Evolutionary conservation across 2,113 vertebrate genomes (phyloP).

Genomic region (Calonectris borealis): DNA sequence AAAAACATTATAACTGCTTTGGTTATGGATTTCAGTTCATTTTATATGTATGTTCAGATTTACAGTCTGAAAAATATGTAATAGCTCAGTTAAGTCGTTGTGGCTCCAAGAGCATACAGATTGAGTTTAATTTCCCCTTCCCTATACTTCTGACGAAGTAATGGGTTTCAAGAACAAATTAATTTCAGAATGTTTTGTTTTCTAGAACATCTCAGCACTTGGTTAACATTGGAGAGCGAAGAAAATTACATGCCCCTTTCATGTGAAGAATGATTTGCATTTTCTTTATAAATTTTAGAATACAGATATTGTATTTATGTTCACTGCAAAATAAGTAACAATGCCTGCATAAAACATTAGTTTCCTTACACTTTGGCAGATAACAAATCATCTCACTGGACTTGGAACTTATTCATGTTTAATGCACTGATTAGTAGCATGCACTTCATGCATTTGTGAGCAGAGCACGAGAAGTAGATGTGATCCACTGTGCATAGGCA

Average conservation of each 20-base stretch:
- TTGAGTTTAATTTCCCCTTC: background rate
- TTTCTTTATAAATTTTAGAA: background rate
- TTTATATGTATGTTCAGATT: background rate
- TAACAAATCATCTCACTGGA: background rate
- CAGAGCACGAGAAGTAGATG: background rate
- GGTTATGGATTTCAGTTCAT: background rate
- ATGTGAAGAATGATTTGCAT: background rate
- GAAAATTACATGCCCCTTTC: background rate
- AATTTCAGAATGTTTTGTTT: background rate
- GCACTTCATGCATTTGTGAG: constrained; percentile 60
- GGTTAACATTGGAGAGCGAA: background rate
- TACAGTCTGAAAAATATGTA: background rate
- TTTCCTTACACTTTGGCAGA: background rate
- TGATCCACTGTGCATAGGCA: background rate
- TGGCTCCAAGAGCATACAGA: background rate
- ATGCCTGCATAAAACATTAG: background rate
- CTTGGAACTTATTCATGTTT: background rate
- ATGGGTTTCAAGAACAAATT: background rate
- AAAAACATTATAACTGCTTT: background rate
- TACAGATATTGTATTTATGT: background rate
- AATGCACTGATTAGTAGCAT: background rate
- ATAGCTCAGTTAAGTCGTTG: background rate
- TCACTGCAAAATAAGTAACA: background rate
- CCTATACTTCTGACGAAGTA: background rate
- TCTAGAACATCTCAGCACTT: background rate